Evolutionary conservation across 2,113 vertebrate genomes (phyloP).

Genomic region (Delphinus delphis): DNA sequence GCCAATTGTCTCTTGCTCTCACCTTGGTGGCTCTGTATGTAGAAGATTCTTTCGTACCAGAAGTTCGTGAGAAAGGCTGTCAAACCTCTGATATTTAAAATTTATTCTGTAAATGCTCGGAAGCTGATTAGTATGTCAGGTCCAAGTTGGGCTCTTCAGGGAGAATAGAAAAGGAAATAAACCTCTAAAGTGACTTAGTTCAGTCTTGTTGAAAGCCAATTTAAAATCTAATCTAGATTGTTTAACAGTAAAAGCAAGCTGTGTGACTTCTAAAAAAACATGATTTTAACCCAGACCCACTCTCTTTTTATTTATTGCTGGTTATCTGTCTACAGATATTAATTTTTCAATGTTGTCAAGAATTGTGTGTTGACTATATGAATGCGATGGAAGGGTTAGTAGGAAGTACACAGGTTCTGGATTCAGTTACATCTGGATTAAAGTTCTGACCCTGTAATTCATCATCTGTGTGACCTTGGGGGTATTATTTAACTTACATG

Average conservation of each 20-base stretch:
- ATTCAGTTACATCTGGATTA: not conserved
- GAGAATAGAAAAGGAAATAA: slow-evolving; percentile 16
- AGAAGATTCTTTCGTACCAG: not conserved
- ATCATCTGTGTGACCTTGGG: not conserved
- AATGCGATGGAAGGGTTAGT: not conserved
- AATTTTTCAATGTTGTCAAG: not conserved
- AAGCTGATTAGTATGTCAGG: not conserved
- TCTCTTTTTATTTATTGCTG: not conserved
- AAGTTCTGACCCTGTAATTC: not conserved
- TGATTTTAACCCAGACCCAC: not conserved
- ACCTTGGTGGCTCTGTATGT: not conserved
- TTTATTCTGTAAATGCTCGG: not conserved
- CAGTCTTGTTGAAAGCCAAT: not conserved
- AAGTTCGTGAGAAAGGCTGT: not conserved
- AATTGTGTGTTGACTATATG: not conserved
- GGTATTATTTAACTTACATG: not conserved
- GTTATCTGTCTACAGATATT: not conserved
- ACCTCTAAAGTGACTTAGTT: not conserved
- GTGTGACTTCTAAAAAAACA: not conserved
- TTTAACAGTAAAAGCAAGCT: not conserved
- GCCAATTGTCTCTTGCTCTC: not conserved
- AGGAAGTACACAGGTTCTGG: not conserved
- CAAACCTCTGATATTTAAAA: not conserved
- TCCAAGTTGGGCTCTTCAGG: not conserved
- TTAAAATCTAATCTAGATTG: not conserved